Evolutionary conservation across 1,140 invertebrate species (phyloP).

Genomic region (Ericerus pela): DNA sequence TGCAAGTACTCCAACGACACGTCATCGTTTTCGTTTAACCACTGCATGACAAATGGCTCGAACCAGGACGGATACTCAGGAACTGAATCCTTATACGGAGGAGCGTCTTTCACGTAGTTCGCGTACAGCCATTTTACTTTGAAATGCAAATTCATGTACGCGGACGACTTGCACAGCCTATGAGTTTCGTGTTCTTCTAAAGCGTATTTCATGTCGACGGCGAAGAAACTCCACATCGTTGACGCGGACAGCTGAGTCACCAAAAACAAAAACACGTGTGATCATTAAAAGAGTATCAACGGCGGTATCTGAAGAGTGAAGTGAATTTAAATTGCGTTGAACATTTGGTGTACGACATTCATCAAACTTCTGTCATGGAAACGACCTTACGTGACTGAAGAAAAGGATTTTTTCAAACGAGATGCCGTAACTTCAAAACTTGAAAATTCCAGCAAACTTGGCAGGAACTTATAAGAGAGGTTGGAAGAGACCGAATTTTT

Average conservation of each 20-base stretch:
- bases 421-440: too few relatives aligned
- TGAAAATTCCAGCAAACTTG: too few relatives aligned
- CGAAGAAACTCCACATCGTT: constrained; percentile 94
- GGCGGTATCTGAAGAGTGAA: neutral
- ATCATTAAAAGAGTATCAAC: constrained; percentile 8
- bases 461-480: too few relatives aligned
- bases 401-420: too few relatives aligned
- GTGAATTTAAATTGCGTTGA: neutral
- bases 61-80: constrained; percentile 98
- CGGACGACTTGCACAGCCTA: constrained; percentile 88
- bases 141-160: constrained; percentile 99
- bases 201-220: constrained; percentile 95
- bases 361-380: too few relatives aligned
- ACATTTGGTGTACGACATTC: too few relatives aligned
- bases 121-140: constrained; percentile 97
- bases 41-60: constrained; percentile 99
- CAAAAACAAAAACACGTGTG: constrained; percentile 15
- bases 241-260: constrained; percentile 72
- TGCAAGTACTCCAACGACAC: constrained; percentile 97
- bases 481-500: too few relatives aligned
- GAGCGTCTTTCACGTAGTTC: constrained; percentile 96
- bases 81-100: constrained; percentile 72
- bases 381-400: too few relatives aligned
- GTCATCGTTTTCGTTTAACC: constrained; percentile 99
- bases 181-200: constrained; percentile 95